These are phyloP conservation scores for Watsonalla cultraria DNA, from an alignment of 2,888 invertebrate species.

Conservation along the genomic window DNA sequence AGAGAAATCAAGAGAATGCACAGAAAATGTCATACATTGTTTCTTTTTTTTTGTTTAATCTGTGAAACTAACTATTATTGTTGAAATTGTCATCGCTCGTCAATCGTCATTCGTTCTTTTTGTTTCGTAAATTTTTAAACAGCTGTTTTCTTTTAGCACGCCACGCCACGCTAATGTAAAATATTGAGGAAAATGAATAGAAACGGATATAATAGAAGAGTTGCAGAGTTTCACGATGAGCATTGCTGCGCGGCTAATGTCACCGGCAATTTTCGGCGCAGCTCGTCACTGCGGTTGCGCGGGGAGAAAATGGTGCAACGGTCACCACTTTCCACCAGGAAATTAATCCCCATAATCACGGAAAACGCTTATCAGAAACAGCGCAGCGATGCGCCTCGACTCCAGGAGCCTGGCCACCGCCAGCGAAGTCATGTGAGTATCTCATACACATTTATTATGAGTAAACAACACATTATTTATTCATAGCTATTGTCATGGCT, in stretches of 20 bases:
- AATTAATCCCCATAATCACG: conserved; percentile 80
- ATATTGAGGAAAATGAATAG: conserved; percentile 67
- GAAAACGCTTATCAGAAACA: conserved; percentile 76
- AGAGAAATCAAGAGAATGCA: no score
- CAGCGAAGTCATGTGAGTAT: conserved; percentile 79
- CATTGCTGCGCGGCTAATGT: conserved; percentile 73
- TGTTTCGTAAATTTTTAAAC: conserved; percentile 21
- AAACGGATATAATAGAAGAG: conserved; percentile 56
- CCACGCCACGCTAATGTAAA: conserved; percentile 61
- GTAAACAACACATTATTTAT: conserved; percentile 6
- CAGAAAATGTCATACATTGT: no score
- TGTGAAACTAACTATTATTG: conserved; percentile 3
- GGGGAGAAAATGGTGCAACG: conserved; percentile 80
- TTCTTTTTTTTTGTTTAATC: neutral
- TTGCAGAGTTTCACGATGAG: conserved; percentile 68
- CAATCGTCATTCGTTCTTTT: conserved; percentile 13
- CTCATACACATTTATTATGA: neutral
- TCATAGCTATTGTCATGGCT: conserved; percentile 31
- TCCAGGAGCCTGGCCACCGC: conserved; percentile 69
- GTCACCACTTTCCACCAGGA: conserved; percentile 72
- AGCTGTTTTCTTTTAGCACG: conserved; percentile 61
- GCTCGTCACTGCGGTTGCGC: conserved; percentile 83
- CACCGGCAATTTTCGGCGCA: conserved; percentile 80
- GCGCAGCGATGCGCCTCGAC: conserved; percentile 67
- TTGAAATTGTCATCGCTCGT: conserved; percentile 15